Percentiles rank a stretch among this genome's conserved stretches.
Conservation (phyloP, 2,888 invertebrate genomes). For the Thalpophila matura region DNA sequence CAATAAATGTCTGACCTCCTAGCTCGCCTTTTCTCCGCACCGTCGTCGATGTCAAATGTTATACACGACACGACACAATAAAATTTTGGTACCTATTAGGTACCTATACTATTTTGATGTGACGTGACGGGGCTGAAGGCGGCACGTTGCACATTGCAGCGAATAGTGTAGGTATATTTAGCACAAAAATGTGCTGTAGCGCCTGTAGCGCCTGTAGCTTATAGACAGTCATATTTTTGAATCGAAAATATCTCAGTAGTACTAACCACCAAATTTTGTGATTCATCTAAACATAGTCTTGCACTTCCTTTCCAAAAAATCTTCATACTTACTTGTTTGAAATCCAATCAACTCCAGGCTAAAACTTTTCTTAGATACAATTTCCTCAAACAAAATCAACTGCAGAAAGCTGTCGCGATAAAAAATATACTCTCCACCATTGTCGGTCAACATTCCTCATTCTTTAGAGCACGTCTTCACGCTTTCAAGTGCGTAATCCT, state of each 20-base stretch:
- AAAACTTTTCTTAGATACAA: conserved; percentile 22
- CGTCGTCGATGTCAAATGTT: conserved; percentile 12
- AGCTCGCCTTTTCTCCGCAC: conserved; percentile 20
- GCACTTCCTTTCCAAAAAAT: neutral
- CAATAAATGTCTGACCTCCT: conserved; percentile 24
- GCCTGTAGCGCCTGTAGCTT: no score
- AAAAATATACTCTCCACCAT: conserved; percentile 52
- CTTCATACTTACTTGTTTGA: neutral
- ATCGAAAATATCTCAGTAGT: no score
- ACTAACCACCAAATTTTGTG: neutral
- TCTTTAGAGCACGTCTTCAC: conserved; percentile 64
- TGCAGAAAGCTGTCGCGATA: conserved; percentile 44
- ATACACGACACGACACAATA: conserved; percentile 29
- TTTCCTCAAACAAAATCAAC: conserved; percentile 53
- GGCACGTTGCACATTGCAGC: no score
- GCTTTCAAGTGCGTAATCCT: conserved; percentile 80
- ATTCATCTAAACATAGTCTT: neutral
- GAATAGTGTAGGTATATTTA: no score
- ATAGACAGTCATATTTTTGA: no score
- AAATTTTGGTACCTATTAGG: no score
- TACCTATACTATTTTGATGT: no score
- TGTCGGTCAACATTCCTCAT: conserved; percentile 64
- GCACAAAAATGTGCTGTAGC: no score
- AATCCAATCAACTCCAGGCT: conserved; percentile 10
- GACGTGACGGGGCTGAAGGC: no score